Conservation (phyloP, 2,797 vertebrate species). For the Ispidina lecontei region DNA sequence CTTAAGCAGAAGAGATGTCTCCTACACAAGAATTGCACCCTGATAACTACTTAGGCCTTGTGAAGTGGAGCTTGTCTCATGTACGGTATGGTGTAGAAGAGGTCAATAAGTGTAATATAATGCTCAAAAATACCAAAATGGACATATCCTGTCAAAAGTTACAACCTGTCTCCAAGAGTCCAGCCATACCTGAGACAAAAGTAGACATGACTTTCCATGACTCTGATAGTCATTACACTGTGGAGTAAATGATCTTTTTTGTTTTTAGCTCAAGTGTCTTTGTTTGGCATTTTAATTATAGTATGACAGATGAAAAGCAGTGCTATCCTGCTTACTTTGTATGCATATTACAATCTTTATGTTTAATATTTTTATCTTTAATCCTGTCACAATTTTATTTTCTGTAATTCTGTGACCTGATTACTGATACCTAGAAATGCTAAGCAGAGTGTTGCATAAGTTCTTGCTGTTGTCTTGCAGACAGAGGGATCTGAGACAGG, state of each 20-base stretch:
- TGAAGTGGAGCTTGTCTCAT: not conserved
- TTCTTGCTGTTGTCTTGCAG: constrained; percentile 35
- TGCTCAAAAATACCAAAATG: not conserved
- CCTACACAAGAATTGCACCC: not conserved
- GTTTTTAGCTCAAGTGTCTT: not conserved
- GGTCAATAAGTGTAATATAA: not conserved
- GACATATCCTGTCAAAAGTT: not conserved
- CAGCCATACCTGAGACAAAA: not conserved
- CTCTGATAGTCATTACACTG: not conserved
- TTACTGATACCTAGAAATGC: not conserved
- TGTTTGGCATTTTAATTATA: not conserved
- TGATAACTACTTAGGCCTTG: not conserved
- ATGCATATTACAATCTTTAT: not conserved
- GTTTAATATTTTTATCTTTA: not conserved
- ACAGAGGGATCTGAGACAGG: constrained; percentile 19
- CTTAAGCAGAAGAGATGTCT: not conserved
- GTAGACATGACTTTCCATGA: not conserved
- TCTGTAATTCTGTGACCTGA: not conserved
- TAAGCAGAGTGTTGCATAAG: not conserved
- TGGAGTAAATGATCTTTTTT: not conserved
- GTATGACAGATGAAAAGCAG: not conserved
- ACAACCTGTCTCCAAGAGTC: not conserved
- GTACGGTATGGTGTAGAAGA: not conserved
- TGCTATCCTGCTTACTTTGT: not conserved
- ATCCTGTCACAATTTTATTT: not conserved